Percentiles rank a stretch among this genome's conserved stretches.
These are phyloP conservation scores for Hydrolagus affinis DNA, from an alignment of 2,113 vertebrate species.

Conservation along the genomic window DNA sequence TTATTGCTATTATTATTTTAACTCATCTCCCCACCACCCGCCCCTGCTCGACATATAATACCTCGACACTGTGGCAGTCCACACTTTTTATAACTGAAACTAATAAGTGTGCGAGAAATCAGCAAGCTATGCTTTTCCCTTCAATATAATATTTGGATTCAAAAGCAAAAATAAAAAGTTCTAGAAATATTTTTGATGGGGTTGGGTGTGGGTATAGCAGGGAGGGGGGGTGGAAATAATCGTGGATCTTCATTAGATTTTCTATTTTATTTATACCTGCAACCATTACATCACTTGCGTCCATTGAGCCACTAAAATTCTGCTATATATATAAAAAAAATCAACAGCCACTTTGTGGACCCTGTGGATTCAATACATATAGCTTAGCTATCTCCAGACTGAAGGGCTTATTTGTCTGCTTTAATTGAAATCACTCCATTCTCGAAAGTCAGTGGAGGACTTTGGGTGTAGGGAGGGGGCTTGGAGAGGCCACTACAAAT, in stretches of 20 bases:
- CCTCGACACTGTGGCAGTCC: conserved; percentile 42
- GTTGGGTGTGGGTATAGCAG: too few species aligned
- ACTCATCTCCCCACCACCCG: conserved; percentile 4
- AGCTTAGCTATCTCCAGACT: conserved; percentile 57
- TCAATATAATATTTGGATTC: conserved; percentile 11
- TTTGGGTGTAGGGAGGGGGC: conserved; percentile 73
- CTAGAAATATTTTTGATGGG: conserved; percentile 22
- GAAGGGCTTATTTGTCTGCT: conserved; percentile 87
- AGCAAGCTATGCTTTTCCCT: conserved; percentile 6
- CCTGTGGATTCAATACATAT: conserved; percentile 36
- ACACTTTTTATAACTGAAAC: conserved; percentile 55
- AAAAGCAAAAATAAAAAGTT: conserved; percentile 11
- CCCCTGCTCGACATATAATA: conserved; percentile 46
- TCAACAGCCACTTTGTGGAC: background rate
- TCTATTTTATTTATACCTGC: conserved; percentile 28
- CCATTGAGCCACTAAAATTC: conserved; percentile 25
- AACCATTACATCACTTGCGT: background rate
- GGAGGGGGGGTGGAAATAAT: too few species aligned
- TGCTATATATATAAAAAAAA: conserved; percentile 19
- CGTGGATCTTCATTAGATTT: conserved; percentile 29
- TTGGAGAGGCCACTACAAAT: conserved; percentile 93
- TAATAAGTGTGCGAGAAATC: conserved; percentile 48
- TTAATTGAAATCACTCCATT: conserved; percentile 98
- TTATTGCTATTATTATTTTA: too few species aligned
- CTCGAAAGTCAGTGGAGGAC: conserved; percentile 87